A percentile compares a stretch with the other conserved stretches of the same genome.
These are phyloP conservation scores for Luffia ferchaultella DNA, from an alignment of 2,888 invertebrate species.

Conservation along the genomic window DNA sequence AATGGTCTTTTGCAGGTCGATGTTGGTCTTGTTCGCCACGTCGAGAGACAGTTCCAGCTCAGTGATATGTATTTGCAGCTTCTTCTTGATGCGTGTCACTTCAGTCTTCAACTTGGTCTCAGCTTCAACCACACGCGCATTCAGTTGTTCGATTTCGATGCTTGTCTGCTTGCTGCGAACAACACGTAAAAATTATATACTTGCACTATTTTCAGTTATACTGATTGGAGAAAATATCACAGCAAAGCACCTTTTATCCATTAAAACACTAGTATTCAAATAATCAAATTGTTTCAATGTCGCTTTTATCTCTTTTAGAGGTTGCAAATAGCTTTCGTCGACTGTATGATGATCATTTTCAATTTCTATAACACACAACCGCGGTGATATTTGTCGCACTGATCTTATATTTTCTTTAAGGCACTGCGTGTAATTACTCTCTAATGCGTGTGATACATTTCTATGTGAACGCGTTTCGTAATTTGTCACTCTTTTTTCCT, in stretches of 20 bases:
- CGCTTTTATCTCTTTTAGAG: slow-evolving; percentile 66
- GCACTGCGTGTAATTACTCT: not conserved
- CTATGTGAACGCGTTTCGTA: slow-evolving; percentile 1
- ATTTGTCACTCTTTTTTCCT: slow-evolving; percentile 24
- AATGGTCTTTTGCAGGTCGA: slow-evolving; percentile 96
- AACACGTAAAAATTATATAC: not conserved
- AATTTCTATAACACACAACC: slow-evolving; percentile 39
- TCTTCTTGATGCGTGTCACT: slow-evolving; percentile 97
- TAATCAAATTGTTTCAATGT: slow-evolving; percentile 72
- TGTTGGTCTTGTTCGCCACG: slow-evolving; percentile 97
- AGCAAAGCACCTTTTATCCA: slow-evolving; percentile 70
- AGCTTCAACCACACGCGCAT: slow-evolving; percentile 93
- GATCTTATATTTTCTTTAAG: slow-evolving; percentile 29
- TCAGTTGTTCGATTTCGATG: slow-evolving; percentile 97
- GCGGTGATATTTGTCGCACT: slow-evolving; percentile 35
- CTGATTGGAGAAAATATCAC: not conserved
- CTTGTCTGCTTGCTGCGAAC: slow-evolving; percentile 89
- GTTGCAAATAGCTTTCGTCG: slow-evolving; percentile 65
- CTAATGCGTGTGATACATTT: not conserved
- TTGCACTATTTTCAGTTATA: not conserved
- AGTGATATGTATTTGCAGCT: slow-evolving; percentile 97
- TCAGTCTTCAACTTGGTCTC: slow-evolving; percentile 96
- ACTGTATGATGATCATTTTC: slow-evolving; percentile 42
- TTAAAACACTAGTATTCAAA: slow-evolving; percentile 64
- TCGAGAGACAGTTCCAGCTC: slow-evolving; percentile 96